These are phyloP conservation scores for Phalacrocorax brasilianus DNA, from an alignment of 2,113 vertebrate species.

Conservation along the genomic window DNA sequence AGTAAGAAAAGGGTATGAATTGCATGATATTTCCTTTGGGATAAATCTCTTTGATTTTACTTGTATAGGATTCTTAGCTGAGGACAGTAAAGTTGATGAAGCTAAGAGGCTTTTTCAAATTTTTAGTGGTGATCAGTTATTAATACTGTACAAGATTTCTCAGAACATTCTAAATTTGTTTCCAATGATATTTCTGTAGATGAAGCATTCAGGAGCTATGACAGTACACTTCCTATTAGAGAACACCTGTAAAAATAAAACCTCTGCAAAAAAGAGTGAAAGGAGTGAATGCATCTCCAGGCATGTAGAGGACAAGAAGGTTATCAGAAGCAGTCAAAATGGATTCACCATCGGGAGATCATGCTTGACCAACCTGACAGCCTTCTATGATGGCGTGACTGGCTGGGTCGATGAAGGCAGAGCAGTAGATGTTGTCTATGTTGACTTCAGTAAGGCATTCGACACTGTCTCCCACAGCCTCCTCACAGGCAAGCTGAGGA, in stretches of 20 bases:
- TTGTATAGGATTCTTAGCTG: neutral
- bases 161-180: neutral
- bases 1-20: neutral
- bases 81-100: neutral
- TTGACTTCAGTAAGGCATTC: no score
- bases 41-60: neutral
- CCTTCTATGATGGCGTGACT: no score
- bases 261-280: neutral
- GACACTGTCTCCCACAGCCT: no score
- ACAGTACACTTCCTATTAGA: neutral
- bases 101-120: neutral
- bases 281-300: neutral
- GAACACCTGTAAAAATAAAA: neutral
- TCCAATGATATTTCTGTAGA: neutral
- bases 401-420: no score
- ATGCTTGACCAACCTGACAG: no score
- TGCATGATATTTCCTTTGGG: neutral
- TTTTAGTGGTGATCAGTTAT: neutral
- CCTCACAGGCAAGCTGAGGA: no score
- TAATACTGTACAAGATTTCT: neutral
- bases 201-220: neutral
- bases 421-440: no score
- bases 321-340: no score
- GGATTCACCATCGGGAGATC: no score
- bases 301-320: no score